Conservation (phyloP, 92 coral and sea anemone species). For the Pocillopora grandis region DNA sequence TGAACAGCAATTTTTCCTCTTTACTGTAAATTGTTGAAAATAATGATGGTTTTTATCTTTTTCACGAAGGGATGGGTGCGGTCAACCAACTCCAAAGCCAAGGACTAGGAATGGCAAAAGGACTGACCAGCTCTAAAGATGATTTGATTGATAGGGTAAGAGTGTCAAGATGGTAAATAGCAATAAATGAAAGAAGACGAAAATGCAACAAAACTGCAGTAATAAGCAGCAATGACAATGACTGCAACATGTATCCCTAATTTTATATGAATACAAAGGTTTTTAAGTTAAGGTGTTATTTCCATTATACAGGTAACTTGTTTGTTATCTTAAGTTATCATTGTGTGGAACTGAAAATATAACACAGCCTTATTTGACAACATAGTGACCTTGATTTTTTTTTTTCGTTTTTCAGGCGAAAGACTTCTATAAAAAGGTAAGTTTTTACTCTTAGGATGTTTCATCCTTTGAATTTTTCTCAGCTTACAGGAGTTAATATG, state of each 20-base stretch:
- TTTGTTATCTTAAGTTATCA: too few relatives aligned
- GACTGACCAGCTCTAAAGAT: conserved; percentile 30
- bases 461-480: too few relatives aligned
- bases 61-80: conserved; percentile 68
- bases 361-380: too few relatives aligned
- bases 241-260: too few relatives aligned
- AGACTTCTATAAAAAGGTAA: conserved; percentile 74
- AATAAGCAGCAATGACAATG: too few relatives aligned
- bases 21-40: background rate
- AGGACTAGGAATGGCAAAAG: conserved; percentile 69
- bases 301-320: too few relatives aligned
- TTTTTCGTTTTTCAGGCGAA: conserved; percentile 56
- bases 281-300: too few relatives aligned
- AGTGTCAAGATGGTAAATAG: background rate
- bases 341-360: too few relatives aligned
- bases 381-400: background rate
- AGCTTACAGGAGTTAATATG: too few relatives aligned
- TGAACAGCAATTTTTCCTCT: background rate
- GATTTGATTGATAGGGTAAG: conserved; percentile 64
- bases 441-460: background rate
- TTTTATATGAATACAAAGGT: too few relatives aligned
- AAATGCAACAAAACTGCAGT: too few relatives aligned
- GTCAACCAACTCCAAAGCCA: conserved; percentile 77
- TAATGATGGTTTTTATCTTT: background rate
- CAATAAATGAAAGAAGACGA: background rate